Evolutionary conservation across 2,113 vertebrate species (phyloP).

Genomic region (Camarhynchus parvulus): DNA sequence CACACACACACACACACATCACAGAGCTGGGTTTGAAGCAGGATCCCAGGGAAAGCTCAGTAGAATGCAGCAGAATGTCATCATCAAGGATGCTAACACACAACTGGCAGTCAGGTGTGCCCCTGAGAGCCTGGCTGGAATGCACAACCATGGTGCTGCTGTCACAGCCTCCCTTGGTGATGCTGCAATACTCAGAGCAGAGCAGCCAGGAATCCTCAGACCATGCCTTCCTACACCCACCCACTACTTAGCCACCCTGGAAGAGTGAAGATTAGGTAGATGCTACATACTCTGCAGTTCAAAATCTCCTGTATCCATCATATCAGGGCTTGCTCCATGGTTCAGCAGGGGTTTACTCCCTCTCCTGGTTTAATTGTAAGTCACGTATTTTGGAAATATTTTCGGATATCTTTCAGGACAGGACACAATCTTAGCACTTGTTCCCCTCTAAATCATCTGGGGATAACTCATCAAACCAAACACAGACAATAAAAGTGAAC

Average conservation of each 20-base stretch:
- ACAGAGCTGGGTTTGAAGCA: fast-evolving
- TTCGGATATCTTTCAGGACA: neutral
- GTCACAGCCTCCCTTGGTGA: neutral
- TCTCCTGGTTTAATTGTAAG: neutral
- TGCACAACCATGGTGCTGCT: neutral
- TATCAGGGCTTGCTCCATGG: neutral
- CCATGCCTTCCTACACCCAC: neutral
- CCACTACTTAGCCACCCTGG: neutral
- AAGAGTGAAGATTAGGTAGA: neutral
- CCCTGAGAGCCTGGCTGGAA: neutral
- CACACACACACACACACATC: no score
- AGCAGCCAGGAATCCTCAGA: neutral
- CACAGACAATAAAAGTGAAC: neutral
- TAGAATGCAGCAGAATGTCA: neutral
- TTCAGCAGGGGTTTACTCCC: neutral
- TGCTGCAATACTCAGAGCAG: neutral
- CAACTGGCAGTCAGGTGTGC: fast-evolving
- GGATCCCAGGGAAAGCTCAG: neutral
- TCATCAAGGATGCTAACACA: neutral
- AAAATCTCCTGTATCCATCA: neutral
- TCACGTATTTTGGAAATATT: neutral
- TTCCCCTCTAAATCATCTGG: neutral
- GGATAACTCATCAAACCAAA: neutral
- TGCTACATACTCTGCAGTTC: neutral
- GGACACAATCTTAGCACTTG: neutral